Evolutionary conservation across 2,888 invertebrate genomes (phyloP).

Genomic region (Tiliacea citrago): DNA sequence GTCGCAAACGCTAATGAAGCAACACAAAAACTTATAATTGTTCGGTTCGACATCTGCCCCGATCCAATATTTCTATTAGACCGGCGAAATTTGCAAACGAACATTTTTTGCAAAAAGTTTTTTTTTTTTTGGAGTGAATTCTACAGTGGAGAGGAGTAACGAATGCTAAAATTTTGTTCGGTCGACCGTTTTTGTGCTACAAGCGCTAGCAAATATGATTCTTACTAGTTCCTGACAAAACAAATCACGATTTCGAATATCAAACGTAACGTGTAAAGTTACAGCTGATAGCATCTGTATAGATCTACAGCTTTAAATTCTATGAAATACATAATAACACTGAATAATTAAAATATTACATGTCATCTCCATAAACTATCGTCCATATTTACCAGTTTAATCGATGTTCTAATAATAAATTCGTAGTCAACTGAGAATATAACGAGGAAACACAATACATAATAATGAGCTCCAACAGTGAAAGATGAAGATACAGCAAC

Average conservation of each 20-base stretch:
- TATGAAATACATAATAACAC: slow-evolving; percentile 19
- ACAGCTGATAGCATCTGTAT: not conserved
- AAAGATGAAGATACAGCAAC: slow-evolving; percentile 70
- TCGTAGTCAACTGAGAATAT: slow-evolving; percentile 69
- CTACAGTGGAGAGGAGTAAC: slow-evolving; percentile 26
- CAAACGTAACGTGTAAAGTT: not conserved
- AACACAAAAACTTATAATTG: slow-evolving; percentile 81
- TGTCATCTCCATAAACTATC: slow-evolving; percentile 45
- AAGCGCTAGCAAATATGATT: slow-evolving; percentile 28
- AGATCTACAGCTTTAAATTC: not conserved
- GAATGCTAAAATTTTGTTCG: slow-evolving; percentile 30
- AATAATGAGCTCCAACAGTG: slow-evolving; percentile 73
- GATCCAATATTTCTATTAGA: slow-evolving; percentile 79
- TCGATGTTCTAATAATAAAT: slow-evolving; percentile 69
- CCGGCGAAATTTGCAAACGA: slow-evolving; percentile 73
- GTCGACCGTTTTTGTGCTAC: slow-evolving; percentile 34
- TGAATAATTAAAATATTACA: slow-evolving; percentile 27
- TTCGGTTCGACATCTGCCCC: slow-evolving; percentile 73
- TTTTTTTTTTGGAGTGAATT: slow-evolving; percentile 37
- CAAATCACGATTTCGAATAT: slow-evolving; percentile 16
- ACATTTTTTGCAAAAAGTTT: slow-evolving; percentile 67
- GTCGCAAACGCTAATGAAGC: slow-evolving; percentile 76
- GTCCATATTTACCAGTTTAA: slow-evolving; percentile 52
- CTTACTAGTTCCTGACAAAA: slow-evolving; percentile 21
- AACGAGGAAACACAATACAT: slow-evolving; percentile 72